Evolutionary conservation across 2,113 vertebrate genomes (phyloP).

Genomic region (Petrocephalus microphthalmus): DNA sequence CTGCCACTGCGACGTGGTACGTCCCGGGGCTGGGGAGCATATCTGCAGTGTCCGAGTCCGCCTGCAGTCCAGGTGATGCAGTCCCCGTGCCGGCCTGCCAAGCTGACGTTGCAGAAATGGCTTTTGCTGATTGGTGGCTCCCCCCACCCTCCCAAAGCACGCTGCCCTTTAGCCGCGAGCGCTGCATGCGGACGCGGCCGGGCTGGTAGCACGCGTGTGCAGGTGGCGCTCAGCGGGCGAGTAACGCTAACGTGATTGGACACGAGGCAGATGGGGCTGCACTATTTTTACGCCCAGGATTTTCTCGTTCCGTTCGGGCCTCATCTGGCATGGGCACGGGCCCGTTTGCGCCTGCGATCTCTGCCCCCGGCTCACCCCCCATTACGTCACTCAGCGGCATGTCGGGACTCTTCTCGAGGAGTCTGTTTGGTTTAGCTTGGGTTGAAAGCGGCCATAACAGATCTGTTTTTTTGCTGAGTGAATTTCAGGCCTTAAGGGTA

Average conservation of each 20-base stretch:
- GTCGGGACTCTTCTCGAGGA: not conserved
- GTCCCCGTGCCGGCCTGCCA: not conserved
- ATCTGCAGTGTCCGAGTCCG: not conserved
- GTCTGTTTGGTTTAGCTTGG: not conserved
- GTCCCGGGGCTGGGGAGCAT: not conserved
- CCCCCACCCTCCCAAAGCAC: not conserved
- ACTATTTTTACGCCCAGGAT: not conserved
- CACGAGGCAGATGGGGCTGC: not conserved
- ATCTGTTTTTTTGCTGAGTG: not conserved
- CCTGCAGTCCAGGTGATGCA: not conserved
- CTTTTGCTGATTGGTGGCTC: not conserved
- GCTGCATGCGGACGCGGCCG: not conserved
- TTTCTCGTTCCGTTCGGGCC: not conserved
- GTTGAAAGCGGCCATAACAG: not conserved
- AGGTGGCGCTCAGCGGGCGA: not conserved
- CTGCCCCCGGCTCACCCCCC: not conserved
- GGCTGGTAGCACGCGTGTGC: not conserved
- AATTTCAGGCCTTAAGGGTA: not conserved
- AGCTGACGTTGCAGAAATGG: slow-evolving; percentile 8
- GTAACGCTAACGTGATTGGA: not conserved
- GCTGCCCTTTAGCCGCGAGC: not conserved
- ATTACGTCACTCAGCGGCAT: not conserved
- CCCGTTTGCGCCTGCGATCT: not conserved
- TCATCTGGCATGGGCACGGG: not conserved
- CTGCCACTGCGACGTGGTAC: not conserved